Evolutionary conservation across 1,140 invertebrate genomes (phyloP).

Genomic region (Zaprionus nigranus): DNA sequence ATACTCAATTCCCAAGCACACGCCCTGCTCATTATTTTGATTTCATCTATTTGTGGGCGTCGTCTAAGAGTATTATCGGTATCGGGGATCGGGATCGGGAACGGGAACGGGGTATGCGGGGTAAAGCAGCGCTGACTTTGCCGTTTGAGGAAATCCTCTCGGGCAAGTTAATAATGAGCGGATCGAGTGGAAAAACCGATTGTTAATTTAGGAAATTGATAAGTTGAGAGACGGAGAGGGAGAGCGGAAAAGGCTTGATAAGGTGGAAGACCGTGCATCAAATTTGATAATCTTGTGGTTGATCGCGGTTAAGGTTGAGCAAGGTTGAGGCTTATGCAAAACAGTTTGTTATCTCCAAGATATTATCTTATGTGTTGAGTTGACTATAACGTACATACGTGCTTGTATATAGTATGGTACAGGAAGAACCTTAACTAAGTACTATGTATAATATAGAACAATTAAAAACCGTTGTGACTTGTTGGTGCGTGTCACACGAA

Average conservation of each 20-base stretch:
- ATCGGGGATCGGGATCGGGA: not conserved
- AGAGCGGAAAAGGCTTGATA: not conserved
- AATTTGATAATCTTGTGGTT: conserved; percentile 2
- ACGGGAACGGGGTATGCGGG: not conserved
- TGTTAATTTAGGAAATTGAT: conserved; percentile 6
- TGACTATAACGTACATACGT: not conserved
- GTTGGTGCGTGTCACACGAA: too few species aligned
- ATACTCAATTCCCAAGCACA: conserved; percentile 30
- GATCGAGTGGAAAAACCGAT: conserved; percentile 6
- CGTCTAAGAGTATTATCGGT: conserved; percentile 29
- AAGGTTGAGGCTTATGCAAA: not conserved
- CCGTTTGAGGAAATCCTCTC: too few species aligned
- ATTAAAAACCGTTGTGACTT: too few species aligned
- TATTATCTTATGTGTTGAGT: not conserved
- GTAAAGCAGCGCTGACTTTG: not conserved
- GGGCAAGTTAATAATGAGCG: not conserved
- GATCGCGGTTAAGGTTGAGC: not conserved
- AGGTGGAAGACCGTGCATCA: not conserved
- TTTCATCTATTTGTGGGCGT: conserved; percentile 46
- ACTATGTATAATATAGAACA: too few species aligned
- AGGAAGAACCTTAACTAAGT: too few species aligned
- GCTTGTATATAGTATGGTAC: too few species aligned
- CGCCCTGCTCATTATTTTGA: conserved; percentile 62
- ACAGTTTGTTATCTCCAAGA: not conserved
- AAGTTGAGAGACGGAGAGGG: not conserved